phyloP scores from a whole-genome alignment of 1,140 invertebrate species.

The Brachionus sp. region DNA sequence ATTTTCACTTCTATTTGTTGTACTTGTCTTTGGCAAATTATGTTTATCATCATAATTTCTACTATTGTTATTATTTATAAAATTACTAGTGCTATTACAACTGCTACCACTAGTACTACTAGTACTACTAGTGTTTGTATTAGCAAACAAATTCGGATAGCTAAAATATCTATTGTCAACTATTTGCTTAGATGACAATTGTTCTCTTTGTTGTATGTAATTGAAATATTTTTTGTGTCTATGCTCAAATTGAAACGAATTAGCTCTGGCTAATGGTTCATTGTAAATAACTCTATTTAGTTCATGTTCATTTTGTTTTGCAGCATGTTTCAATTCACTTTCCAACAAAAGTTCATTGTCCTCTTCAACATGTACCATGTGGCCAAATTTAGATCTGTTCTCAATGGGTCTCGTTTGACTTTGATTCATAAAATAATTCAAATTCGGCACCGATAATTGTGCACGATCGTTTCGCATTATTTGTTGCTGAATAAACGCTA shows the following conservation, averaged over 20 bases:
- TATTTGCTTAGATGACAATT: background rate
- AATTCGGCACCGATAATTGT: background rate
- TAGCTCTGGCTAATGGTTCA: background rate
- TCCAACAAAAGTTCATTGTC: slow-evolving; percentile 33
- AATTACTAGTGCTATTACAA: too few relatives aligned
- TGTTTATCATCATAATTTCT: background rate
- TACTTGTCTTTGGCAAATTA: background rate
- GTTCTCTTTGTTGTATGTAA: background rate
- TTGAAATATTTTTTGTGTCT: slow-evolving; percentile 25
- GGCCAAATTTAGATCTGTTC: slow-evolving; percentile 1
- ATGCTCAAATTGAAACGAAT: slow-evolving; percentile 24
- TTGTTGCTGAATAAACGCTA: background rate
- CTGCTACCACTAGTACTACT: background rate
- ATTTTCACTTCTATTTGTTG: background rate
- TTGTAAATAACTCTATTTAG: background rate
- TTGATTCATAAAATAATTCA: background rate
- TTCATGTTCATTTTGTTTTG: background rate
- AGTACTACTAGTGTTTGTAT: background rate
- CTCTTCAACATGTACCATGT: slow-evolving; percentile 45
- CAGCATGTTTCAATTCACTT: background rate
- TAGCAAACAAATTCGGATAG: background rate
- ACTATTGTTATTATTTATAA: too few relatives aligned
- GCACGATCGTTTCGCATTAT: background rate
- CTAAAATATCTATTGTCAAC: slow-evolving; percentile 14
- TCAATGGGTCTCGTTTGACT: background rate